Conservation (phyloP, 2,888 invertebrate species). For the Tinea semifulvella region DNA sequence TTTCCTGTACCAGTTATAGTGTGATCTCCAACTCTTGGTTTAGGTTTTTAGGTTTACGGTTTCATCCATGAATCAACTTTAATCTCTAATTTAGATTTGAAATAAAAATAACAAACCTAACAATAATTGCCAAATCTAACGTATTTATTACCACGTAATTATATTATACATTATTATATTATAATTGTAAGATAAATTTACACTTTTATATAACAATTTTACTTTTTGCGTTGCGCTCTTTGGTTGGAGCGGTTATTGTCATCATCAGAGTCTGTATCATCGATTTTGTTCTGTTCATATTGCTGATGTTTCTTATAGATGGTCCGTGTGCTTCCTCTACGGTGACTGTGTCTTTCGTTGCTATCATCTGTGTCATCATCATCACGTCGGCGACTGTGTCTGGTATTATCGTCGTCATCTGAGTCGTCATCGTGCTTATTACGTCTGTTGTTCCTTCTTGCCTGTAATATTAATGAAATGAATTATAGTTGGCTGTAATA, state of each 20-base stretch:
- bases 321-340: not conserved
- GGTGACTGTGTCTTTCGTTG: not conserved
- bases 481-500: no score
- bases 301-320: not conserved
- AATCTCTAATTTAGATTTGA: no score
- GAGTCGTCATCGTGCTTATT: not conserved
- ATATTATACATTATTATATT: no score
- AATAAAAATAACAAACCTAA: no score
- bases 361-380: conserved; percentile 5
- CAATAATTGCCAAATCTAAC: no score
- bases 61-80: no score
- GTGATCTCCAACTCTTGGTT: no score
- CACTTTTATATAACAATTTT: not conserved
- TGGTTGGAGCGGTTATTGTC: not conserved
- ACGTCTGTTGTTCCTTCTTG: conserved; percentile 4
- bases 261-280: not conserved
- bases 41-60: no score
- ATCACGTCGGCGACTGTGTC: not conserved
- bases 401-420: not conserved
- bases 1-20: no score
- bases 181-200: no score
- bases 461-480: no score
- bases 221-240: not conserved
- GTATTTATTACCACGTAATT: no score
- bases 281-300: not conserved